Percentiles rank a stretch among this genome's conserved stretches.
Conservation (phyloP, 2,888 invertebrate species). For the Rhagonycha lutea region DNA sequence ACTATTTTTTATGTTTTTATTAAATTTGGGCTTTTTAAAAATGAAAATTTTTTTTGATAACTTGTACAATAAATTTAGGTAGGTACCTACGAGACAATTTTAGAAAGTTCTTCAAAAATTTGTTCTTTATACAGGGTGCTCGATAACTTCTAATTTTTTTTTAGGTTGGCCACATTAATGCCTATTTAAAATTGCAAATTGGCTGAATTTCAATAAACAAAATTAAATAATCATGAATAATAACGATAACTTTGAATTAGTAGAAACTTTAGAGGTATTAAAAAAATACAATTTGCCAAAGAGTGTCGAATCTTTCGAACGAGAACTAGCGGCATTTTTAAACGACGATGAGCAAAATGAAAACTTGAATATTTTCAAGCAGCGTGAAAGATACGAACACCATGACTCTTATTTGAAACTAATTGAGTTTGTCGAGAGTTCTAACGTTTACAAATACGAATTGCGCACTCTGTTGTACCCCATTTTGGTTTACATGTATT, state of each 20-base stretch:
- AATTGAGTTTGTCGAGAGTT: conserved; percentile 85
- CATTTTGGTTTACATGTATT: conserved; percentile 94
- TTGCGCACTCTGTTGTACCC: conserved; percentile 90
- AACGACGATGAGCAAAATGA: conserved; percentile 50
- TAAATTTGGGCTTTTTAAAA: background rate
- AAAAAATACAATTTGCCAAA: conserved; percentile 88
- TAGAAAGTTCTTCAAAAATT: too few relatives aligned
- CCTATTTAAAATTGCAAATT: too few relatives aligned
- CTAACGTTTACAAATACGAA: conserved; percentile 95
- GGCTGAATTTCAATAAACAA: too few relatives aligned
- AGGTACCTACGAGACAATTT: too few relatives aligned
- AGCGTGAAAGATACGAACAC: conserved; percentile 67
- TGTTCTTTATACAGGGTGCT: too few relatives aligned
- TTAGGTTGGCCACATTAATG: too few relatives aligned
- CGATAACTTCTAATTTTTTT: too few relatives aligned
- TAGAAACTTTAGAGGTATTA: conserved; percentile 84
- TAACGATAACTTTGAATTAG: conserved; percentile 61
- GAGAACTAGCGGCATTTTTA: conserved; percentile 58
- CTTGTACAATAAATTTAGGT: too few relatives aligned
- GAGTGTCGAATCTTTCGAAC: conserved; percentile 81
- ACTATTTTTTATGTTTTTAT: background rate
- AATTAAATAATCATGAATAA: too few relatives aligned
- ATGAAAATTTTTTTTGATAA: too few relatives aligned
- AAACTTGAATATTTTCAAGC: conserved; percentile 69
- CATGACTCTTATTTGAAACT: conserved; percentile 85